Evolutionary conservation across 2,113 vertebrate species (phyloP).

Genomic region (Lophotis ruficrista): DNA sequence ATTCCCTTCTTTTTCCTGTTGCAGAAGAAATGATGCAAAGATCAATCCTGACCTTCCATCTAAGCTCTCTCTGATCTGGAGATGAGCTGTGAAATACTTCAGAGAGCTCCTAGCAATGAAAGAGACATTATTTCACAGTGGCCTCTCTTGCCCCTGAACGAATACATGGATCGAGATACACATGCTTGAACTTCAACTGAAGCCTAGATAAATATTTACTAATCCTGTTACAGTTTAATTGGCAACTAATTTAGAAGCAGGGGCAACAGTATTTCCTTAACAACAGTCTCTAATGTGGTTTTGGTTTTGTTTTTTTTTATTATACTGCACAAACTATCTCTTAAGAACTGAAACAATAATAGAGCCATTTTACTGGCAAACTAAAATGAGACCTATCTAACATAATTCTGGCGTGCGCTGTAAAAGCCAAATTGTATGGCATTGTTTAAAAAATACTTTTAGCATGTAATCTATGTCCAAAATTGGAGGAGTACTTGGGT

Average conservation of each 20-base stretch:
- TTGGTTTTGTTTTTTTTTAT: not conserved
- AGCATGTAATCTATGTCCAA: not conserved
- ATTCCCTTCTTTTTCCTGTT: not conserved
- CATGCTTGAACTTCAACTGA: not conserved
- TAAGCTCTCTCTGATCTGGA: not conserved
- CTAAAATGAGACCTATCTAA: not conserved
- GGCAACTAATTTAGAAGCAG: not conserved
- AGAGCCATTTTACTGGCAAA: not conserved
- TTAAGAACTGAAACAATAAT: not conserved
- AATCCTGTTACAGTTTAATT: slow-evolving; percentile 19
- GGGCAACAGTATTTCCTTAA: slow-evolving; percentile 9
- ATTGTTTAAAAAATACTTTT: not conserved
- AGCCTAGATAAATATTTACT: slow-evolving; percentile 36
- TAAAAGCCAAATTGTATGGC: not conserved
- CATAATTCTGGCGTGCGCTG: not conserved
- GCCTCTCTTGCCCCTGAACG: not conserved
- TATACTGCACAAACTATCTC: not conserved
- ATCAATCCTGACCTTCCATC: not conserved
- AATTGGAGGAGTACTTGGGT: not conserved
- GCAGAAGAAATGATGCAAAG: not conserved
- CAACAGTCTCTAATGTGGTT: not conserved
- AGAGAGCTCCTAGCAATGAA: not conserved
- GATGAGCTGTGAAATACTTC: not conserved
- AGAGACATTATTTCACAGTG: not conserved
- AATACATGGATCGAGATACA: not conserved